Percentiles rank a stretch among this genome's conserved stretches.
Evolutionary conservation across 2,113 vertebrate genomes (phyloP).

Genomic region (Lathamus discolor): DNA sequence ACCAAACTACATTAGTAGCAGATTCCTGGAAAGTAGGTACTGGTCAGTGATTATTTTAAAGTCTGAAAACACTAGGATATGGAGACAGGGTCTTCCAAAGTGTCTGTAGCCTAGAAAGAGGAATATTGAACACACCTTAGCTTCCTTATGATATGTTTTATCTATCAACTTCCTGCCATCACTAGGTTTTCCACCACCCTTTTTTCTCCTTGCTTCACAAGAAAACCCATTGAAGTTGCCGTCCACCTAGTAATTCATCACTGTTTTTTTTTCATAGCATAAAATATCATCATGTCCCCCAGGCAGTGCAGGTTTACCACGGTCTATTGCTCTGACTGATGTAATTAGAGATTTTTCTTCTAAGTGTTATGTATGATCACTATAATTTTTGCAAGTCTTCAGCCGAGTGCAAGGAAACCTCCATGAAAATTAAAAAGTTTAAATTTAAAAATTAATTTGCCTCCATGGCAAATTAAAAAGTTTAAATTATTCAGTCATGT

Average conservation of each 20-base stretch:
- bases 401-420: not conserved
- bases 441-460: too few relatives aligned
- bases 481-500: not conserved
- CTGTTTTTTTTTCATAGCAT: not conserved
- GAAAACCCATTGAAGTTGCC: not conserved
- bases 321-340: not conserved
- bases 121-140: not conserved
- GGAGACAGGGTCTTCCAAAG: not conserved
- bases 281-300: not conserved
- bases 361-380: not conserved
- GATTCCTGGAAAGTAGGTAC: not conserved
- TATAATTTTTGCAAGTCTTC: not conserved
- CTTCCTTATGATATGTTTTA: not conserved
- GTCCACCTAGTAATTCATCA: not conserved
- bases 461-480: not conserved
- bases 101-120: not conserved
- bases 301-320: not conserved
- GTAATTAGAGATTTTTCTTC: not conserved
- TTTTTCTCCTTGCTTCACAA: not conserved
- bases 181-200: not conserved
- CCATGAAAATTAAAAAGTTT: not conserved
- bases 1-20: not conserved
- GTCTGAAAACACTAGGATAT: not conserved
- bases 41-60: not conserved
- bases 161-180: not conserved